A percentile compares a stretch with the other conserved stretches of the same genome.
These are phyloP conservation scores for Crotalus tigris DNA, from an alignment of 2,113 vertebrate genomes.

Conservation along the genomic window DNA sequence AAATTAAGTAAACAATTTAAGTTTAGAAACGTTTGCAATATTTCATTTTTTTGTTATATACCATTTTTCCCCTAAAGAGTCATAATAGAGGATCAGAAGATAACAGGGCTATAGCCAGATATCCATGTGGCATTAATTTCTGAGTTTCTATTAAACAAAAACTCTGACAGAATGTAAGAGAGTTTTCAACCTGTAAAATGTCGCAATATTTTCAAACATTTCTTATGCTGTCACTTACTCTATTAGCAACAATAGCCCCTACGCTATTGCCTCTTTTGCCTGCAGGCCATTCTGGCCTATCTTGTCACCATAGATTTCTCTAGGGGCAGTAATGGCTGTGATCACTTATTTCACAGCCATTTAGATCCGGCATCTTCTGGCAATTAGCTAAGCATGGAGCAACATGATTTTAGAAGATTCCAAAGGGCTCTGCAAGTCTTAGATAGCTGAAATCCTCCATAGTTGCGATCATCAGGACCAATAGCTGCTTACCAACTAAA, in stretches of 20 bases:
- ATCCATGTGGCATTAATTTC: neutral
- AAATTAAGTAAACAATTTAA: slow-evolving; percentile 2
- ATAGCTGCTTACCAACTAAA: neutral
- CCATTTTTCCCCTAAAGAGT: neutral
- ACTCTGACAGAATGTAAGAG: neutral
- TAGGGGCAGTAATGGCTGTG: neutral
- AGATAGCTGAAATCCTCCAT: neutral
- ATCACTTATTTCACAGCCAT: neutral
- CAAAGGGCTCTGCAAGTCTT: neutral
- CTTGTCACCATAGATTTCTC: neutral
- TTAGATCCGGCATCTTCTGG: neutral
- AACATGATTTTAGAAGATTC: neutral
- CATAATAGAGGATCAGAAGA: neutral
- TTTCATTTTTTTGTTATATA: neutral
- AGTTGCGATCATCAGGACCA: neutral
- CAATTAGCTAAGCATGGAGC: neutral
- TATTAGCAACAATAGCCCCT: no score
- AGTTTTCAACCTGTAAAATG: neutral
- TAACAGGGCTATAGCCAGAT: neutral
- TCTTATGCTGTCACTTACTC: neutral
- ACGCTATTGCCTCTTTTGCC: neutral
- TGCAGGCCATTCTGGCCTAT: neutral
- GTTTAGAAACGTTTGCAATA: neutral
- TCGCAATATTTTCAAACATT: neutral
- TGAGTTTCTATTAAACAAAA: neutral